Base-by-base conservation (phyloP, 2,888 invertebrate genomes). In the Sisyra nigra region DNA sequence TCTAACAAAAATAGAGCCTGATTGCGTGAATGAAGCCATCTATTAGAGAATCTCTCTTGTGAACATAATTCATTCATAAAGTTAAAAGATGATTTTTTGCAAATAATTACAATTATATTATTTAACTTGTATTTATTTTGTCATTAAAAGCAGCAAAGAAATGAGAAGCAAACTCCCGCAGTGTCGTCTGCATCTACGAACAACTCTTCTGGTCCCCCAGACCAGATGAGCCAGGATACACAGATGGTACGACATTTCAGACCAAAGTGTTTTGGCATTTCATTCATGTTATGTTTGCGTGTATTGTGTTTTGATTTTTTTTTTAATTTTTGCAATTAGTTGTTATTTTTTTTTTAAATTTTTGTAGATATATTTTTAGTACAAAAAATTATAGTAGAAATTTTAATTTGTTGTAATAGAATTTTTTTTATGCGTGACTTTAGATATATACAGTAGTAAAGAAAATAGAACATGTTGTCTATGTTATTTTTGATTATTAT, bases 181-280 rank as follows among this genome's bases (percentile, higher is more conserved):
- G 64, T 62, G 58, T 61, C 67, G 56, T 61, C 64, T 57, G 64
- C 66, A 57, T 62, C 67, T 62, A 61, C 66, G 58, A 68, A 68
- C 61, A 68, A 68, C 57, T 62, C 67, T 58, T 61, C 68, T 37
- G 37, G 37, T 61, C 63, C 68, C 55, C 59, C 66, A 55, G 72
- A 73, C 61, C 72, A 72, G 71, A 71, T 71, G 69, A 72, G 61
- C 53, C 54, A 52, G 54, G 56, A 53, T 54, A 51, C 45, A 51
- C 47, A 49, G 34, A 36, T 15, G 37, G 40, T 32, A 37, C 32
- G 41, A 19, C 36, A 19, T 30, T 24, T 11, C 40, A 33, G 30
- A 15, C 9, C 40, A 32, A 18, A 19, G 24, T 42, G 19, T 11
- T n/a, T 33, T 19, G 10, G 11, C 17, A 14, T 18, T 11, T 30